These are phyloP conservation scores for Danionella cerebrum DNA, from an alignment of 2,113 vertebrate species.

Conservation along the genomic window DNA sequence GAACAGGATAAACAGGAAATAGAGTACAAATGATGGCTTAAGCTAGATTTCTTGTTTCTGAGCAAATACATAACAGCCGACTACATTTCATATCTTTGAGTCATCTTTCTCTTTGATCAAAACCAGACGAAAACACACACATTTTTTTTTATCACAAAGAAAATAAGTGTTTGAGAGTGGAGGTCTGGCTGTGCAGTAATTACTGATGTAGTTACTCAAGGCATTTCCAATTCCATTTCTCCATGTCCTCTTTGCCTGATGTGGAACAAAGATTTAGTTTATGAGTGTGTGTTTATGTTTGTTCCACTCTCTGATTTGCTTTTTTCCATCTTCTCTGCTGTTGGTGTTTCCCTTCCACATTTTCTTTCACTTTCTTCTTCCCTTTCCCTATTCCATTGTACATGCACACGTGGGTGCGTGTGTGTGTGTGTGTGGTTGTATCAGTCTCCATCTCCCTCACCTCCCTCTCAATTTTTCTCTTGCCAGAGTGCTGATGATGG, in stretches of 20 bases:
- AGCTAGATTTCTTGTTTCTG: neutral
- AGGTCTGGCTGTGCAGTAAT: constrained; percentile 8
- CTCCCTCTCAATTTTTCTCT: constrained; percentile 5
- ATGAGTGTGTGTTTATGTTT: neutral
- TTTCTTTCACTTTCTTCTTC: neutral
- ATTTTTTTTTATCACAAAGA: too few relatives aligned
- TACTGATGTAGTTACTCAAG: constrained; percentile 20
- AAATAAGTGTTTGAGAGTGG: neutral
- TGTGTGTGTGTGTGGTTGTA: neutral
- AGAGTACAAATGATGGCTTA: neutral
- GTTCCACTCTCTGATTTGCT: neutral
- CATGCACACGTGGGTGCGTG: neutral
- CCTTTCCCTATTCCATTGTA: neutral
- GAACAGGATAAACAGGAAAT: neutral
- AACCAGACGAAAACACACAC: neutral
- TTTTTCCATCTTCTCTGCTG: neutral
- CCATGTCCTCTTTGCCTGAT: constrained; percentile 20
- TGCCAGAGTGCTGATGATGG: neutral
- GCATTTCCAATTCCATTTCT: constrained; percentile 25
- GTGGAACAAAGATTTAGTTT: neutral
- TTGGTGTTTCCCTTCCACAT: neutral
- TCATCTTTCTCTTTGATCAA: constrained; percentile 16
- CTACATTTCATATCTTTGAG: neutral
- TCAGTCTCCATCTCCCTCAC: neutral
- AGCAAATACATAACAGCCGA: neutral